phyloP scores from a whole-genome alignment of 2,797 vertebrate species.

The Takifugu rubripes region DNA sequence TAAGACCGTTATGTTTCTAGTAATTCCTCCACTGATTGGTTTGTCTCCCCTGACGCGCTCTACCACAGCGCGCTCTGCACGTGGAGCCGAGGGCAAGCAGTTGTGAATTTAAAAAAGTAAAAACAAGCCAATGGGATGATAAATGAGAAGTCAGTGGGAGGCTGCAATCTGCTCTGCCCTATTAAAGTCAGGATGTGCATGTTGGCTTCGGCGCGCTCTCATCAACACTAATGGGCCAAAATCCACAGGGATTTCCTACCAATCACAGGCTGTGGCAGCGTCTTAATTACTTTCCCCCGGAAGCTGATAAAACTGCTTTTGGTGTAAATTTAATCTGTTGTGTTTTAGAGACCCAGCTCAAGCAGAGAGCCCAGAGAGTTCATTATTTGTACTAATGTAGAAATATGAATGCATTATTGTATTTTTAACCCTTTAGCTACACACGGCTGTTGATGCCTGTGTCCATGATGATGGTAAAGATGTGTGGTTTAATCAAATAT shows the following conservation, averaged over 20 bases:
- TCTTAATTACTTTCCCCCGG: conserved; percentile 46
- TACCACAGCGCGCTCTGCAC: neutral
- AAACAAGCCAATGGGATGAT: conserved; percentile 14
- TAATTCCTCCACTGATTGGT: neutral
- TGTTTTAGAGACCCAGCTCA: conserved; percentile 14
- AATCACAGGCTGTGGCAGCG: conserved; percentile 22
- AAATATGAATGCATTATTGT: neutral
- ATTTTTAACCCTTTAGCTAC: conserved; percentile 1
- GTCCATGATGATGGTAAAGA: conserved; percentile 17
- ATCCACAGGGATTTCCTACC: conserved; percentile 49
- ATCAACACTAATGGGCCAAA: conserved; percentile 43
- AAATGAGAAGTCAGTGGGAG: conserved; percentile 20
- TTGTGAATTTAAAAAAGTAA: neutral
- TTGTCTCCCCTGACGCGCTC: too few species aligned
- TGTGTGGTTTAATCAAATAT: neutral
- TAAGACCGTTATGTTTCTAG: neutral
- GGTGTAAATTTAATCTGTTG: conserved; percentile 26
- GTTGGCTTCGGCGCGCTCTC: conserved; percentile 27
- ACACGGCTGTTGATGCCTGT: conserved; percentile 2
- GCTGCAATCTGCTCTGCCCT: conserved; percentile 33
- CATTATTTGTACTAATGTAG: neutral
- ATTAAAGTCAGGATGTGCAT: conserved; percentile 17
- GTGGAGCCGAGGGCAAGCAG: neutral
- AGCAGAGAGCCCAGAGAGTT: conserved; percentile 10
- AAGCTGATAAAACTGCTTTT: conserved; percentile 41